Conservation (phyloP, 1,140 invertebrate genomes). For the Gyrodactylus salaris region DNA sequence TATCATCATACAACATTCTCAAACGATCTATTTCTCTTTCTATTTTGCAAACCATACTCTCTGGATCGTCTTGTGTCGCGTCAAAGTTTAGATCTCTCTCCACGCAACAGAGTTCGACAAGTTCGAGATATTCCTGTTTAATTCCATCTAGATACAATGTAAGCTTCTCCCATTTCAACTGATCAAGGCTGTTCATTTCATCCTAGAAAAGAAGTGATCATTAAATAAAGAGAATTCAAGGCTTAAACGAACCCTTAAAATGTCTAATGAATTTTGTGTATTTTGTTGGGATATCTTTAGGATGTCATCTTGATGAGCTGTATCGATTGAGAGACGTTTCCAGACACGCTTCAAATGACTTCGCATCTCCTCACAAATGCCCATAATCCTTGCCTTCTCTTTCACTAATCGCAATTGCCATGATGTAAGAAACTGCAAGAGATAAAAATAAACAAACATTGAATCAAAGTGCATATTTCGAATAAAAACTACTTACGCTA, state of each 20-base stretch:
- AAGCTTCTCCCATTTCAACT: not conserved
- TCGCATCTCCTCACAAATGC: not conserved
- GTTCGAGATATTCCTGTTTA: not conserved
- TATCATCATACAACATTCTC: not conserved
- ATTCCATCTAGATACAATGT: not conserved
- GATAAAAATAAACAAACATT: no score
- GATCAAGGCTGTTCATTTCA: not conserved
- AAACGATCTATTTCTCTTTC: not conserved
- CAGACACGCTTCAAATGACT: not conserved
- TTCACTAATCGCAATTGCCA: not conserved
- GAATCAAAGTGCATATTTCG: no score
- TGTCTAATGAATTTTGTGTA: not conserved
- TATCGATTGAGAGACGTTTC: not conserved
- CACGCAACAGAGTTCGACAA: not conserved
- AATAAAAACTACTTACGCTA: not conserved
- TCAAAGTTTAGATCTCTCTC: not conserved
- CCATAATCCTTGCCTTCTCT: not conserved
- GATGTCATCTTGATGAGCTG: not conserved
- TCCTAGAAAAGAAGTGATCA: not conserved
- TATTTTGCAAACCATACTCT: not conserved
- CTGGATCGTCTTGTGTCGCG: not conserved
- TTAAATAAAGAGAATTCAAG: not conserved
- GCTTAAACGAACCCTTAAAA: not conserved
- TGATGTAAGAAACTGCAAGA: not conserved
- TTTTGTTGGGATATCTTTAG: not conserved